Evolutionary conservation across 2,888 invertebrate genomes (phyloP), one percentile per base, ranked within the genome.

Genomic region (Cerastis leucographa): DNA sequence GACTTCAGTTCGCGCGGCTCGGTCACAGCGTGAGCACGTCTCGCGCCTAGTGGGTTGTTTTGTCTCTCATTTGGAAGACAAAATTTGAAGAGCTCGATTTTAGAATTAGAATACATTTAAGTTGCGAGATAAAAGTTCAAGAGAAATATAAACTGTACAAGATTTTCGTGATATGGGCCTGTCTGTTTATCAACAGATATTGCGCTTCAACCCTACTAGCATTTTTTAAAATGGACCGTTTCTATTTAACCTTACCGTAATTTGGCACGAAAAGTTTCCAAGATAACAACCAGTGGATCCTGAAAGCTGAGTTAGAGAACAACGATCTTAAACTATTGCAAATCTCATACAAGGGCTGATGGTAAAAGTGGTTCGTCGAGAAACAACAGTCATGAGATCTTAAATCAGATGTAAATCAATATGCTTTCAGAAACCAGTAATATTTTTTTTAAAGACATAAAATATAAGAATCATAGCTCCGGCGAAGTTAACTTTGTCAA

Each of bases 1-100:
- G 81, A 85, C 92, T 87, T 93, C 95, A 96, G 96, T 96, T 95
- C 94, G 93, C 94, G 96, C 95, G 96, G 95, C 96, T 96, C 96
- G 95, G 95, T 96, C 95, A 95, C 93, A 89, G 94, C 94, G 96
- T 92, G 95, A 94, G 95, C 81, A 92, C 94, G 95, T 93, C 93
- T 93, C 95, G 93, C 95, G 95, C 94, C 82, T 87, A 87, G 94
- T 94, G 95, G n/a, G 11, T 11, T 54, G 51, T n/a, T 54, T 54
- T 25, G 56, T 29, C 35, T 22, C 42, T 9, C 3, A 29, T 46
- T 46, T 35, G 17, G 25, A 59, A 74, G 25, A 46, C 17, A 7
- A 11, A 0, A 74, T 59, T 74, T 17, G 9, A 56, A 29, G 22
- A 22, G 25, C n/a, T n/a, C n/a, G n/a, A n/a, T n/a, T n/a, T n/a